Evolutionary conservation across 2,888 invertebrate species (phyloP).

Genomic region (Cryptus armator): DNA sequence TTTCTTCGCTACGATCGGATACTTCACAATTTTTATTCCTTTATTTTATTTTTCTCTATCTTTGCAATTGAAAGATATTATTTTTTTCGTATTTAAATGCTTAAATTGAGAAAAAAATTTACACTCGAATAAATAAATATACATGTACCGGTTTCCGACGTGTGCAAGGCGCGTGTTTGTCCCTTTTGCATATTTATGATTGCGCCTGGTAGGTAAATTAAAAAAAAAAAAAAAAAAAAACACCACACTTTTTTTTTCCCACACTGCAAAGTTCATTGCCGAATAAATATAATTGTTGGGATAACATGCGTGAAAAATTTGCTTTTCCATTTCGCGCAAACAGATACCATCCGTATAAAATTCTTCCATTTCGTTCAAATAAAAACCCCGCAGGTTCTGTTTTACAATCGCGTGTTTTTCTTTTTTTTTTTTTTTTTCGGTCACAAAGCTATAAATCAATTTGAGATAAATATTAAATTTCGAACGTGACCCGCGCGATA

Average conservation of each 20-base stretch:
- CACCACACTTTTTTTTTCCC: not conserved
- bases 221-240: not conserved
- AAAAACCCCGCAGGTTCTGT: not conserved
- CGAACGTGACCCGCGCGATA: not conserved
- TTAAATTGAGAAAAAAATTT: not conserved
- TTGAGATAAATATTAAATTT: not conserved
- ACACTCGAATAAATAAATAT: not conserved
- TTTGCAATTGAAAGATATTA: too few species aligned
- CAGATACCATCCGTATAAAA: not conserved
- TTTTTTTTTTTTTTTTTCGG: not conserved
- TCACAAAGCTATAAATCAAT: not conserved
- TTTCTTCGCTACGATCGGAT: not conserved
- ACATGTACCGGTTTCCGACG: not conserved
- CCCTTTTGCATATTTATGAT: constrained; percentile 30
- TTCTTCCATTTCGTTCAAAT: not conserved
- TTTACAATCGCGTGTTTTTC: not conserved
- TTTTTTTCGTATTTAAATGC: too few species aligned
- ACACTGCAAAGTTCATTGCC: constrained; percentile 12
- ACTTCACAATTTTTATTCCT: not conserved
- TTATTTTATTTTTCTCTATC: too few species aligned
- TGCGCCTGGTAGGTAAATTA: not conserved
- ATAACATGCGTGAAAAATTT: constrained; percentile 14
- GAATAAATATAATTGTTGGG: constrained; percentile 30
- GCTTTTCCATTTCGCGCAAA: not conserved
- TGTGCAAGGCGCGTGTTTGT: not conserved